Evolutionary conservation across 2,888 invertebrate species (phyloP).

Genomic region (Cabera pusaria): DNA sequence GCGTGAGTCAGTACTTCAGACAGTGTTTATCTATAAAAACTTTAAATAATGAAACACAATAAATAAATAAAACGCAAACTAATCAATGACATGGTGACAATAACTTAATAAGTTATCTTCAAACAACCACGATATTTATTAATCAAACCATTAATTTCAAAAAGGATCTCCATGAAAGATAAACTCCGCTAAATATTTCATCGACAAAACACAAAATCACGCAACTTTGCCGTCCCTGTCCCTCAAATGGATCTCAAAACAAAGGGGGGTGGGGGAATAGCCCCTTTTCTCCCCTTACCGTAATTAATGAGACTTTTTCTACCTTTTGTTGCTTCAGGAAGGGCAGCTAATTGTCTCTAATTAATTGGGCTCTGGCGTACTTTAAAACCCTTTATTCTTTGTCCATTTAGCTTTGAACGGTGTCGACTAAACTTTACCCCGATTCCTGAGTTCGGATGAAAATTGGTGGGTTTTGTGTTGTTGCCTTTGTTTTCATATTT

Average conservation of each 20-base stretch:
- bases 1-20: too few relatives aligned
- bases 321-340: slow-evolving; percentile 75
- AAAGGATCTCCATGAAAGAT: slow-evolving; percentile 3
- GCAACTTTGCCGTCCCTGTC: slow-evolving; percentile 33
- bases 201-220: slow-evolving; percentile 22
- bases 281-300: slow-evolving; percentile 41
- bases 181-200: slow-evolving; percentile 13
- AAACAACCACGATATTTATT: too few relatives aligned
- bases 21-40: too few relatives aligned
- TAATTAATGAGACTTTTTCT: slow-evolving; percentile 80
- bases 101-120: too few relatives aligned
- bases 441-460: slow-evolving; percentile 50
- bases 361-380: slow-evolving; percentile 75
- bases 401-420: slow-evolving; percentile 53
- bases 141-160: neutral
- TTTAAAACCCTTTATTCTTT: slow-evolving; percentile 61
- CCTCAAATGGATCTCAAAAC: slow-evolving; percentile 50
- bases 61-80: too few relatives aligned
- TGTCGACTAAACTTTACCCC: slow-evolving; percentile 43
- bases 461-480: slow-evolving; percentile 54
- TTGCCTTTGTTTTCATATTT: slow-evolving; percentile 31
- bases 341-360: slow-evolving; percentile 80
- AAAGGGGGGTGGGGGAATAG: slow-evolving; percentile 46
- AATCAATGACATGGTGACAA: too few relatives aligned
- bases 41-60: too few relatives aligned